These are phyloP conservation scores for Protophormia terraenovae DNA, from an alignment of 2,888 invertebrate species.

Conservation along the genomic window DNA sequence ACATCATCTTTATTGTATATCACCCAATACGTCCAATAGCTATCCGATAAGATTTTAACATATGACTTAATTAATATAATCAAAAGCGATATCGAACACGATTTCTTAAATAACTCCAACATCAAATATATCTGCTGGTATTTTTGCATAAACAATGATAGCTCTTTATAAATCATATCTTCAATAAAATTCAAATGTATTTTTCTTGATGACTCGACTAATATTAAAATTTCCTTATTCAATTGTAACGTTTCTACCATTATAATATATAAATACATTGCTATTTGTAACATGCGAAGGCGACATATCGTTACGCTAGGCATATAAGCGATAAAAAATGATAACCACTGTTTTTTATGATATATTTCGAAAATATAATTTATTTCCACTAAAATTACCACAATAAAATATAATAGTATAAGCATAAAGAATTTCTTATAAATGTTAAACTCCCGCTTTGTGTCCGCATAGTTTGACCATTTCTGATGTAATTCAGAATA, in stretches of 20 bases:
- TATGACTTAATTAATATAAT: slow-evolving; percentile 62
- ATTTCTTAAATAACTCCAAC: slow-evolving; percentile 54
- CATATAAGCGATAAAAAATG: slow-evolving; percentile 57
- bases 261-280: slow-evolving; percentile 65
- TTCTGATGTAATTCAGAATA: slow-evolving; percentile 54
- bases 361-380: slow-evolving; percentile 43
- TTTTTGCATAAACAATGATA: slow-evolving; percentile 54
- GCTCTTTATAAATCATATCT: slow-evolving; percentile 37
- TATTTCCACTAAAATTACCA: slow-evolving; percentile 44
- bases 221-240: slow-evolving; percentile 53
- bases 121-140: slow-evolving; percentile 63
- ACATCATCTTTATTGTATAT: slow-evolving; percentile 60
- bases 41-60: slow-evolving; percentile 66
- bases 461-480: slow-evolving; percentile 36
- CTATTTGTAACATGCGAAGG: slow-evolving; percentile 62
- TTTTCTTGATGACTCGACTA: slow-evolving; percentile 15
- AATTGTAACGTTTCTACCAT: slow-evolving; percentile 61
- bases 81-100: slow-evolving; percentile 53
- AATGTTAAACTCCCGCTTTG: slow-evolving; percentile 11
- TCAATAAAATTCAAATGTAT: slow-evolving; percentile 25
- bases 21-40: slow-evolving; percentile 70
- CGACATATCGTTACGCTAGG: slow-evolving; percentile 65
- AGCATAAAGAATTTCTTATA: slow-evolving; percentile 49
- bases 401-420: not conserved
- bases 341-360: slow-evolving; percentile 35